Conservation (phyloP, 2,113 vertebrate species). For the Mus pahari region DNA sequence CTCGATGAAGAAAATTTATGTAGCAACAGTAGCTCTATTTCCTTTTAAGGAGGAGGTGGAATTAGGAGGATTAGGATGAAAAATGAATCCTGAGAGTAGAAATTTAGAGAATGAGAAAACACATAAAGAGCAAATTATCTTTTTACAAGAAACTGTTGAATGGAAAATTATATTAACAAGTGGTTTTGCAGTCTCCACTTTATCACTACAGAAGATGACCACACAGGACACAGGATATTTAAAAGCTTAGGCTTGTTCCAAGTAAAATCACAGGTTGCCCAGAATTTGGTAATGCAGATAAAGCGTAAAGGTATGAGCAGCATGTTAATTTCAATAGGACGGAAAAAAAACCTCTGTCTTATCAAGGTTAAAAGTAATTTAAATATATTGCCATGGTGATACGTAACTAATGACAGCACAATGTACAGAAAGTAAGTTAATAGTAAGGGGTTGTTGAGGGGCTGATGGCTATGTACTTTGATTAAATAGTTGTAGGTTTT, state of each 20-base stretch:
- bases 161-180: slow-evolving; percentile 63
- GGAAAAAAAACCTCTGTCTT: background rate
- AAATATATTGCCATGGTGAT: background rate
- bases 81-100: slow-evolving; percentile 64
- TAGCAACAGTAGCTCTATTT: background rate
- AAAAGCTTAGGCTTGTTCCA: slow-evolving; percentile 61
- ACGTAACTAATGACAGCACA: slow-evolving; percentile 40
- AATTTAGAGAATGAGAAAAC: slow-evolving; percentile 45
- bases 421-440: slow-evolving; percentile 22
- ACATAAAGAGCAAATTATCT: slow-evolving; percentile 68
- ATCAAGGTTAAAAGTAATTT: slow-evolving; percentile 52
- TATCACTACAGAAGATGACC: slow-evolving; percentile 57
- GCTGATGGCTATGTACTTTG: slow-evolving; percentile 4
- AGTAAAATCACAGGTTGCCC: slow-evolving; percentile 53
- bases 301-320: slow-evolving; percentile 46
- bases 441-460: background rate
- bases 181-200: slow-evolving; percentile 49
- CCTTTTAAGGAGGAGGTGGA: slow-evolving; percentile 33
- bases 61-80: slow-evolving; percentile 54
- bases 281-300: slow-evolving; percentile 54
- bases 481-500: slow-evolving; percentile 1
- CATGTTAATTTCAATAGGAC: slow-evolving; percentile 41
- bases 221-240: slow-evolving; percentile 47
- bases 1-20: slow-evolving; percentile 43
- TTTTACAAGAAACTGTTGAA: slow-evolving; percentile 70